Conservation (phyloP, 2,797 vertebrate genomes). For the Choloepus didactylus region DNA sequence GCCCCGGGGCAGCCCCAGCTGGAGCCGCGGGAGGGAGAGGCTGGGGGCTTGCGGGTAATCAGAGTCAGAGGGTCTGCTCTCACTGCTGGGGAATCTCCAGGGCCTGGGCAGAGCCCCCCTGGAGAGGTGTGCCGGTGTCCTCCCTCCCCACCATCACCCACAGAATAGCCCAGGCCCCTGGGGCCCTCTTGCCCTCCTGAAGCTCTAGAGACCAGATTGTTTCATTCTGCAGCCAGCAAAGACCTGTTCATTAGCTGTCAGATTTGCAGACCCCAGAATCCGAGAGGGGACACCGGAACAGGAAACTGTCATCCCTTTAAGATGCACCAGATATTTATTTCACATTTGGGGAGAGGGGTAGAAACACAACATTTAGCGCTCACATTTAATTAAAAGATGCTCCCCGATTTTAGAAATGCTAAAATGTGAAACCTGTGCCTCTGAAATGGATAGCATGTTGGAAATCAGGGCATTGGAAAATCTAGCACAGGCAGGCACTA, state of each 20-base stretch:
- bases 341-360: not conserved
- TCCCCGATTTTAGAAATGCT: not conserved
- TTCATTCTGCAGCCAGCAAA: not conserved
- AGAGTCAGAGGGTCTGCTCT: not conserved
- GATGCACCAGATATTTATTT: not conserved
- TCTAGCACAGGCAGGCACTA: not conserved
- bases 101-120: not conserved
- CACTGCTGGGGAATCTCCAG: not conserved
- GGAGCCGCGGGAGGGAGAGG: not conserved
- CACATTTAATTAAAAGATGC: not conserved
- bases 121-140: too few species aligned
- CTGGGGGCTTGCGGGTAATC: fast-evolving
- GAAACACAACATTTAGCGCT: not conserved
- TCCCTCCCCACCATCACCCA: too few species aligned
- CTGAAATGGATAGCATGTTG: not conserved
- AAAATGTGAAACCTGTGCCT: not conserved
- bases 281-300: too few species aligned
- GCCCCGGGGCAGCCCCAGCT: too few species aligned
- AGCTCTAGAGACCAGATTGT: not conserved
- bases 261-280: not conserved
- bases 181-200: not conserved
- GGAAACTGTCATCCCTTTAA: not conserved
- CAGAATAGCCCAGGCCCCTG: too few species aligned
- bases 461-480: not conserved
- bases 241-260: fast-evolving